Conservation (phyloP, 2,113 vertebrate genomes). For the Diphyllodes magnificus region DNA sequence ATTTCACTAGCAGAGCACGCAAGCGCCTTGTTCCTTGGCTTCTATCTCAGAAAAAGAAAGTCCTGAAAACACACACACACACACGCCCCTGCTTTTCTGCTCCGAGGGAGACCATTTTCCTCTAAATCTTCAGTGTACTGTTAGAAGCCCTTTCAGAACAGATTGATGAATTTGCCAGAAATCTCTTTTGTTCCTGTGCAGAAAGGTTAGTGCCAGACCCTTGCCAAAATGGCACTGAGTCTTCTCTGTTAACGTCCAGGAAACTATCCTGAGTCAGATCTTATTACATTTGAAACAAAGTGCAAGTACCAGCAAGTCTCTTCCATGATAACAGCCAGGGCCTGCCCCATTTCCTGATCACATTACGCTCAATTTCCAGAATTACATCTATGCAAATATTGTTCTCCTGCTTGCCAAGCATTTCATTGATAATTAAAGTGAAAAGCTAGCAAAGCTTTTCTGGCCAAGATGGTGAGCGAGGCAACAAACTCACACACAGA, state of each 20-base stretch:
- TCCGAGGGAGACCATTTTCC: not conserved
- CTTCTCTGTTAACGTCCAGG: conserved; percentile 27
- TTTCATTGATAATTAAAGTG: conserved; percentile 39
- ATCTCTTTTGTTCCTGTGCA: not conserved
- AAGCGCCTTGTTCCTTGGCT: conserved; percentile 39
- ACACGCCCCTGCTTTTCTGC: not conserved
- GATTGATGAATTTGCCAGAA: not conserved
- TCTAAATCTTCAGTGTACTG: not conserved
- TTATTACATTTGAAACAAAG: conserved; percentile 36
- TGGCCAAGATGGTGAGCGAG: not conserved
- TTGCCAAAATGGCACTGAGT: conserved; percentile 27
- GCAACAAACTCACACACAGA: not conserved
- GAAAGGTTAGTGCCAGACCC: not conserved
- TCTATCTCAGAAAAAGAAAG: conserved; percentile 43
- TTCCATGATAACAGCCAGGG: conserved; percentile 29
- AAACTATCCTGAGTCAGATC: conserved; percentile 51
- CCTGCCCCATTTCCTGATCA: conserved; percentile 53
- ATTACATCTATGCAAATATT: conserved; percentile 49
- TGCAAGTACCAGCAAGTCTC: conserved; percentile 51
- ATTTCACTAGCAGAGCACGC: conserved; percentile 74
- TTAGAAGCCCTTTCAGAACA: conserved; percentile 6
- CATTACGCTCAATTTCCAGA: conserved; percentile 34
- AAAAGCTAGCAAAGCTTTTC: conserved; percentile 3
- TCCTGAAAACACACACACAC: not conserved
- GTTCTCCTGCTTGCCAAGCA: conserved; percentile 15